Percentiles rank a stretch among this genome's conserved stretches.
Evolutionary conservation across 2,113 vertebrate genomes (phyloP).

Genomic region (Poeciliopsis occidentalis): DNA sequence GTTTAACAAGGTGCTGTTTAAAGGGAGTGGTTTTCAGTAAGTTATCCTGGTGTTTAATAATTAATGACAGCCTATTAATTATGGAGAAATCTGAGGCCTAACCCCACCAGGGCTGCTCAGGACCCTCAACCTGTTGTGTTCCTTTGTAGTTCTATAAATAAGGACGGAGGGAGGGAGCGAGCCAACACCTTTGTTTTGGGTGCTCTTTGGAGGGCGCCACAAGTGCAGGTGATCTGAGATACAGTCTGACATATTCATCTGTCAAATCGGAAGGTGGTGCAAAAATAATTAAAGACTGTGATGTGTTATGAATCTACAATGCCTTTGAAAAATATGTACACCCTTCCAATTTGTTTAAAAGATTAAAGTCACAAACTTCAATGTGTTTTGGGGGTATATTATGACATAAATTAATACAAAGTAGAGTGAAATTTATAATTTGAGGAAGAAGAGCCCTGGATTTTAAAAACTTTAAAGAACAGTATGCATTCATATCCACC

Average conservation of each 20-base stretch:
- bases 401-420: not conserved
- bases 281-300: not conserved
- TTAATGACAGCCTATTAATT: conserved; percentile 74
- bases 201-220: conserved; percentile 46
- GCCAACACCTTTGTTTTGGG: conserved; percentile 61
- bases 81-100: conserved; percentile 73
- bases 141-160: conserved; percentile 51
- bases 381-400: not conserved
- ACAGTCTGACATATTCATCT: conserved; percentile 33
- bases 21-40: conserved; percentile 44
- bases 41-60: conserved; percentile 67
- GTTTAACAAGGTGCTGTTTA: conserved; percentile 25
- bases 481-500: not conserved
- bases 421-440: not conserved
- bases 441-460: not conserved
- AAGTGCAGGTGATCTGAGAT: conserved; percentile 59
- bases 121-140: conserved; percentile 45
- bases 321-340: not conserved
- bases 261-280: conserved; percentile 4
- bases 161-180: conserved; percentile 17
- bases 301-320: not conserved
- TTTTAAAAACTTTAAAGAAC: too few species aligned
- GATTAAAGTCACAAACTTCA: not conserved
- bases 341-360: not conserved
- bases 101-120: conserved; percentile 62